phyloP scores from a whole-genome alignment of 2,113 vertebrate genomes.

The Lophochroa leadbeateri region DNA sequence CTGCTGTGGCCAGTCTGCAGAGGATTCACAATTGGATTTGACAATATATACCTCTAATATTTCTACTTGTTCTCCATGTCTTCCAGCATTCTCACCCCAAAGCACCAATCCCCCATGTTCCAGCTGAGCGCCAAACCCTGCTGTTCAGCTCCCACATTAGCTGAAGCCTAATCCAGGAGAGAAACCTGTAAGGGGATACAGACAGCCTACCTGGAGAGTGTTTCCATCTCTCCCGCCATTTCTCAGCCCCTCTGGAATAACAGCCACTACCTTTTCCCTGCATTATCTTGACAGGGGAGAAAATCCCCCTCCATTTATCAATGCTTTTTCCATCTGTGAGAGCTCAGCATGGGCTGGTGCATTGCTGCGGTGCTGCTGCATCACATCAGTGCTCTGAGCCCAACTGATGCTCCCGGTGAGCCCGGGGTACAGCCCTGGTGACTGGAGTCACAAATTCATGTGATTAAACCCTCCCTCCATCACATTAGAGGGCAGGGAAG shows the following conservation, averaged over 20 bases:
- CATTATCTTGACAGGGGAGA: not conserved
- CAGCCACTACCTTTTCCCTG: not conserved
- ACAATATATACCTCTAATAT: not conserved
- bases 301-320: not conserved
- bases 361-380: not conserved
- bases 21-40: not conserved
- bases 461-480: not conserved
- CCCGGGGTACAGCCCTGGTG: not conserved
- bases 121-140: not conserved
- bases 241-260: not conserved
- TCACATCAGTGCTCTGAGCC: not conserved
- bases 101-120: fast-evolving
- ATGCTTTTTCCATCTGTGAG: fast-evolving
- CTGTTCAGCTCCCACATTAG: fast-evolving
- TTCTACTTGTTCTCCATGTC: not conserved
- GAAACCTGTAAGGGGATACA: fast-evolving
- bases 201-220: not conserved
- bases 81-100: not conserved
- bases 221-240: not conserved
- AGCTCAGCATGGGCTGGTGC: fast-evolving
- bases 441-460: not conserved
- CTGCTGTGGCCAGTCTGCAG: not conserved
- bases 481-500: not conserved
- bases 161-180: not conserved
- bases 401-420: fast-evolving